phyloP scores from a whole-genome alignment of 2,888 invertebrate species.

The Unio pictorum region DNA sequence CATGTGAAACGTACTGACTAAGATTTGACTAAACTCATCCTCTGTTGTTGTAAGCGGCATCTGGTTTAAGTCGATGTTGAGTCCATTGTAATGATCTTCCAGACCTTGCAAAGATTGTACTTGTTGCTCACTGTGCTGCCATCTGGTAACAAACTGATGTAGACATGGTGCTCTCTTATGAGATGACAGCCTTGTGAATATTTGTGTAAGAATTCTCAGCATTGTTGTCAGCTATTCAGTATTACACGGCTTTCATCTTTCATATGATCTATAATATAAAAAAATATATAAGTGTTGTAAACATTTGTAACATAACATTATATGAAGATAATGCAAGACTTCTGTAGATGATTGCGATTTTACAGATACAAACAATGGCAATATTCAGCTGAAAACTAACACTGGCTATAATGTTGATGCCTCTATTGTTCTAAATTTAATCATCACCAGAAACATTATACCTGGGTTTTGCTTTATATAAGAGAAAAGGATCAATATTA shows the following conservation, averaged over 20 bases:
- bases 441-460: not conserved
- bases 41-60: slow-evolving; percentile 6
- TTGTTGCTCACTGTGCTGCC: slow-evolving; percentile 2
- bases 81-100: slow-evolving; percentile 42
- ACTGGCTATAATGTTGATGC: no score
- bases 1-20: slow-evolving; percentile 5
- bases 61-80: slow-evolving; percentile 31
- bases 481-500: not conserved
- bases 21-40: slow-evolving; percentile 6
- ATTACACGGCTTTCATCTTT: no score
- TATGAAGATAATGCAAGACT: no score
- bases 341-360: no score
- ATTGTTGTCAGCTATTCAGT: not conserved
- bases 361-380: no score
- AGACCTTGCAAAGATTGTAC: slow-evolving; percentile 9
- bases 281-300: no score
- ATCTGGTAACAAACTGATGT: no score
- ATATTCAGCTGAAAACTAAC: no score
- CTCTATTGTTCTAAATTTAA: not conserved
- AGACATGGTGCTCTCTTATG: no score
- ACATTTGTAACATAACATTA: no score
- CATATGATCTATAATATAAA: no score
- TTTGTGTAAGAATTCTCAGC: not conserved
- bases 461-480: not conserved
- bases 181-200: no score